These are phyloP conservation scores for Tholera decimalis DNA, from an alignment of 2,888 invertebrate species.

Conservation along the genomic window DNA sequence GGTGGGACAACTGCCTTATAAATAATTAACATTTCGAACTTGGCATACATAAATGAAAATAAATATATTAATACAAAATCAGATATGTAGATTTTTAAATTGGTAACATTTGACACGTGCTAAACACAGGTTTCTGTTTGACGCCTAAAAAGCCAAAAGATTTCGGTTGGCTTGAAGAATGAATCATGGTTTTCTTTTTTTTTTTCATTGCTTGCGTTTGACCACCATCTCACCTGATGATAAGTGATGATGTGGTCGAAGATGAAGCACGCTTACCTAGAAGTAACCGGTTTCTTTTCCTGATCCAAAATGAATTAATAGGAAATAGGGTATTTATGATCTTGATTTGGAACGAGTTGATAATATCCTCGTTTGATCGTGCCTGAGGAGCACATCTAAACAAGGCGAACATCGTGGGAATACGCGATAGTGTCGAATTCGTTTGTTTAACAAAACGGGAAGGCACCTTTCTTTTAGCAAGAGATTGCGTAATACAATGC, in stretches of 20 bases:
- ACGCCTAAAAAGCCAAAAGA: background rate
- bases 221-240: no score
- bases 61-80: background rate
- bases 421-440: no score
- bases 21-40: background rate
- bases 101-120: conserved; percentile 2
- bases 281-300: no score
- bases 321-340: background rate
- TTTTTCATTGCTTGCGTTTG: no score
- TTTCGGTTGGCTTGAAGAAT: background rate
- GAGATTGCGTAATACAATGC: no score
- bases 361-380: background rate
- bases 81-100: no score
- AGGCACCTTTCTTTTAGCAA: no score
- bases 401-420: no score
- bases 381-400: background rate
- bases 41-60: background rate
- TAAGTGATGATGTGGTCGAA: no score
- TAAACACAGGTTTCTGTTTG: background rate
- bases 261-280: no score
- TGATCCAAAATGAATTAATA: background rate
- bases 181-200: conserved; percentile 9
- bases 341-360: background rate
- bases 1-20: no score
- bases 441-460: no score